These are phyloP conservation scores for Bombus huntii DNA, from an alignment of 1,140 invertebrate species.

Conservation along the genomic window DNA sequence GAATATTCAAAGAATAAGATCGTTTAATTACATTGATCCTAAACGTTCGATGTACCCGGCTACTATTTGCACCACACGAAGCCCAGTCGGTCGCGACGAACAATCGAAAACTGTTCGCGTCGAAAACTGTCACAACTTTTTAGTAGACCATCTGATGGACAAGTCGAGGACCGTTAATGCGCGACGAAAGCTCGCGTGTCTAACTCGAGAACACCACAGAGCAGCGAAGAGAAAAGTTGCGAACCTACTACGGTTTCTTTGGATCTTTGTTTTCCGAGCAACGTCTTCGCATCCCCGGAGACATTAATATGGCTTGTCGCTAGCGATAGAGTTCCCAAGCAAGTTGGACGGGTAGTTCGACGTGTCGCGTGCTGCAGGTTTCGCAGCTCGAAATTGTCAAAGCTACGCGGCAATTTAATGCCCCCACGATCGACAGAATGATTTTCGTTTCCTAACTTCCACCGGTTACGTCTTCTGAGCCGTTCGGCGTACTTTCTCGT, in stretches of 20 bases:
- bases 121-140: neutral
- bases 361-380: neutral
- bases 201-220: too few species aligned
- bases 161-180: neutral
- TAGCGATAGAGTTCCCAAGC: conserved; percentile 22
- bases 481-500: neutral
- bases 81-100: too few species aligned
- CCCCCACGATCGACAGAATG: neutral
- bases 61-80: too few species aligned
- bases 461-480: neutral
- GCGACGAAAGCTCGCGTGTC: neutral
- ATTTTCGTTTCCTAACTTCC: neutral
- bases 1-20: too few species aligned
- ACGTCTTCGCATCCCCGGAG: neutral
- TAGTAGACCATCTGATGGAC: neutral
- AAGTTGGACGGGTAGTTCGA: too few species aligned
- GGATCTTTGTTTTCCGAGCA: conserved; percentile 6
- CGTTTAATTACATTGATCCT: too few species aligned
- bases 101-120: too few species aligned
- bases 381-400: neutral
- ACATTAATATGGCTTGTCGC: conserved; percentile 33
- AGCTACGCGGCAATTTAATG: conserved; percentile 6
- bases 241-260: conserved; percentile 6
- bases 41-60: too few species aligned
- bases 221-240: neutral